These are phyloP conservation scores for Lucilia sericata DNA, from an alignment of 1,140 invertebrate genomes.

Conservation along the genomic window DNA sequence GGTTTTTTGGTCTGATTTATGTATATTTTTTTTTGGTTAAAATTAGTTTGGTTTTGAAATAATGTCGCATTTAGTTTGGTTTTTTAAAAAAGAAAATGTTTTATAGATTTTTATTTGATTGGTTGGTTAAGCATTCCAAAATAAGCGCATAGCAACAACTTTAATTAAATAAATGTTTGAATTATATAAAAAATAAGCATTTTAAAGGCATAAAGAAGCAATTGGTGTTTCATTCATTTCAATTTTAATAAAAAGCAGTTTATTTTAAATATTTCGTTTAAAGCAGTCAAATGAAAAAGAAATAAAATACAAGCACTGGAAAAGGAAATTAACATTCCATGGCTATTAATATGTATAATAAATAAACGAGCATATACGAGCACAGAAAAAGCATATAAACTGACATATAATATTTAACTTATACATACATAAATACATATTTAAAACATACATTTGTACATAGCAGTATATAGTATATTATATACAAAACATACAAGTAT, in stretches of 20 bases:
- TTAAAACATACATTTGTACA: neutral
- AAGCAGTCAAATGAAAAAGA: neutral
- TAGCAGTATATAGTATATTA: neutral
- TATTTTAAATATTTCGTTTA: neutral
- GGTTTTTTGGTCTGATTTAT: slow-evolving; percentile 2
- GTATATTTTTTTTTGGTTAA: neutral
- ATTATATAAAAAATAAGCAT: neutral
- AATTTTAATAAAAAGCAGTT: neutral
- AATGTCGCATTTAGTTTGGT: slow-evolving; percentile 23
- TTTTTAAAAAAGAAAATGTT: neutral
- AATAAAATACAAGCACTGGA: neutral
- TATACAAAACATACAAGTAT: neutral
- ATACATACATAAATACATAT: slow-evolving; percentile 8
- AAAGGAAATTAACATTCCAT: slow-evolving; percentile 18
- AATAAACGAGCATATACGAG: slow-evolving; percentile 20
- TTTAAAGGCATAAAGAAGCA: neutral
- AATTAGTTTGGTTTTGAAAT: neutral
- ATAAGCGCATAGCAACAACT: slow-evolving; percentile 39
- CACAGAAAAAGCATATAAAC: neutral
- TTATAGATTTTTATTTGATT: neutral
- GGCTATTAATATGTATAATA: no score
- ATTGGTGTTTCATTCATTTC: neutral
- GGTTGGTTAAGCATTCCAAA: slow-evolving; percentile 28
- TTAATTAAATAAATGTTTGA: slow-evolving; percentile 19
- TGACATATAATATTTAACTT: neutral